phyloP scores from a whole-genome alignment of 2,113 vertebrate genomes.

The Crotalus helleri region DNA sequence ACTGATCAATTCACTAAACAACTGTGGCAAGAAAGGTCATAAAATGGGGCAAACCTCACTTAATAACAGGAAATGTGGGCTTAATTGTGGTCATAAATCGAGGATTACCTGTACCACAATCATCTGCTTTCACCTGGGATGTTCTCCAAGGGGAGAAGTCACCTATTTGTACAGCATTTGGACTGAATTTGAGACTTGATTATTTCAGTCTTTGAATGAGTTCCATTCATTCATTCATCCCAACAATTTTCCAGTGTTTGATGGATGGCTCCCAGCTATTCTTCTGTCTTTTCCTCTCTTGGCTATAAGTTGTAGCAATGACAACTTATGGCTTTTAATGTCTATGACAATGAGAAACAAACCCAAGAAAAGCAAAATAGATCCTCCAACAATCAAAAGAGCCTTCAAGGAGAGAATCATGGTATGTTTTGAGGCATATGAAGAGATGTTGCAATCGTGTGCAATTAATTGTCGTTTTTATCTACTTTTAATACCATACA shows the following conservation, averaged over 20 bases:
- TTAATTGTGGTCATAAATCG: too few relatives aligned
- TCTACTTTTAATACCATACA: background rate
- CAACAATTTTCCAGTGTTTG: background rate
- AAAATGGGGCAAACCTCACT: too few relatives aligned
- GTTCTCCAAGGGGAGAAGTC: background rate
- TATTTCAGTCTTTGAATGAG: background rate
- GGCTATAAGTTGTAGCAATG: background rate
- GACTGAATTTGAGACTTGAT: background rate
- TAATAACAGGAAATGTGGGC: too few relatives aligned
- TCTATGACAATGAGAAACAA: background rate
- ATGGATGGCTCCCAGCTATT: background rate
- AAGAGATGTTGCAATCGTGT: background rate
- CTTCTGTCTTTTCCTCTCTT: background rate
- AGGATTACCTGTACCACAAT: background rate
- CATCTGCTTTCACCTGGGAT: background rate
- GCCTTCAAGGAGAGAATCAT: background rate
- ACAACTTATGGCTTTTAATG: background rate
- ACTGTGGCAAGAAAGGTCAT: too few relatives aligned
- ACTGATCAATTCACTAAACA: too few relatives aligned
- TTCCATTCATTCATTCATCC: background rate
- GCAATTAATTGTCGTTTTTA: background rate
- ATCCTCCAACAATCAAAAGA: background rate
- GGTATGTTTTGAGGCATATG: background rate
- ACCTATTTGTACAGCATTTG: background rate
- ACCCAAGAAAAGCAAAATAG: background rate